These are phyloP conservation scores for Chromis chromis DNA, from an alignment of 2,797 vertebrate genomes.

Conservation along the genomic window DNA sequence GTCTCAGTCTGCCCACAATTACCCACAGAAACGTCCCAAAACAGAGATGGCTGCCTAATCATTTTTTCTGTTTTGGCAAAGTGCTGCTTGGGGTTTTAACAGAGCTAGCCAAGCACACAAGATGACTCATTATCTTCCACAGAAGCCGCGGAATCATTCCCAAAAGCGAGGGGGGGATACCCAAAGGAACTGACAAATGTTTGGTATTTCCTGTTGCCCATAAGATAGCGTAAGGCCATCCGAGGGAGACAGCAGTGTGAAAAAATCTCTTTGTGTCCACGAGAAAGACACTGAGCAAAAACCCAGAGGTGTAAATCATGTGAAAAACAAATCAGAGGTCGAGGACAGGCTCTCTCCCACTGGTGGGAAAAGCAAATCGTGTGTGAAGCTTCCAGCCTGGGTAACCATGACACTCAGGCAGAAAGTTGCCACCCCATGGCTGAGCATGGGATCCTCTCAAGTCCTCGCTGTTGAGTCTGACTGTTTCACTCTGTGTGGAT, in stretches of 20 bases:
- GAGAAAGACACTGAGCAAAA: slow-evolving; percentile 54
- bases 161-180: slow-evolving; percentile 42
- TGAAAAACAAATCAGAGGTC: slow-evolving; percentile 76
- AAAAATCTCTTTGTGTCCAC: slow-evolving; percentile 53
- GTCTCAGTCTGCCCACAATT: slow-evolving; percentile 60
- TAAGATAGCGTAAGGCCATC: slow-evolving; percentile 33
- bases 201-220: slow-evolving; percentile 68
- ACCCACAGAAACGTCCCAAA: slow-evolving; percentile 66
- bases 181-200: slow-evolving; percentile 59
- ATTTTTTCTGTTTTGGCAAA: slow-evolving; percentile 63
- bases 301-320: slow-evolving; percentile 64
- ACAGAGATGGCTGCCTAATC: slow-evolving; percentile 67
- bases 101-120: slow-evolving; percentile 48
- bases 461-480: slow-evolving; percentile 28
- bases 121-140: slow-evolving; percentile 73
- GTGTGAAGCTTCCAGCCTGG: slow-evolving; percentile 65
- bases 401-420: slow-evolving; percentile 76
- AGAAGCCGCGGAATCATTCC: slow-evolving; percentile 54
- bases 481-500: slow-evolving; percentile 29
- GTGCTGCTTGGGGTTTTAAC: slow-evolving; percentile 48
- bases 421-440: slow-evolving; percentile 53
- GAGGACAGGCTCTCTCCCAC: slow-evolving; percentile 62
- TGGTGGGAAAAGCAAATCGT: slow-evolving; percentile 84
- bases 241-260: slow-evolving; percentile 32
- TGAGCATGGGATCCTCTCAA: slow-evolving; percentile 56